phyloP scores from a whole-genome alignment of 2,113 vertebrate species.

The Brevimyrus niger region DNA sequence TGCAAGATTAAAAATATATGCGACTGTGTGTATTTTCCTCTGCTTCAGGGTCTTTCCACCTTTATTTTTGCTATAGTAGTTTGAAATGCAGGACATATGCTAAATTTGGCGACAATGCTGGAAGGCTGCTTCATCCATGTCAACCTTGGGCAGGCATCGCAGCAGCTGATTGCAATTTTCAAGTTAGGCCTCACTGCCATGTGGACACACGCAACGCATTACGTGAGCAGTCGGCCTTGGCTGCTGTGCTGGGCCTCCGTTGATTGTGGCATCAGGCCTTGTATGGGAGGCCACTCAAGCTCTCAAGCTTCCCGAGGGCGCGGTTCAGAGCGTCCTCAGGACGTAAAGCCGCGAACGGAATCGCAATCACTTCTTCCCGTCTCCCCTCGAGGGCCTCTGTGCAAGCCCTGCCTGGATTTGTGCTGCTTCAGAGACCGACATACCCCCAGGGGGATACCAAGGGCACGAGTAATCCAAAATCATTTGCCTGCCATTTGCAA shows the following conservation, averaged over 20 bases:
- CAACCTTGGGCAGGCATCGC: not conserved
- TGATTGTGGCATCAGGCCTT: not conserved
- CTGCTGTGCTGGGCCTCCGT: not conserved
- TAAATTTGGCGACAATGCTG: not conserved
- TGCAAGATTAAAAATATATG: not conserved
- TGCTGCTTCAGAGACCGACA: not conserved
- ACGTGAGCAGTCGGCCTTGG: not conserved
- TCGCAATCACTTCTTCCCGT: not conserved
- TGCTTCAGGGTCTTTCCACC: not conserved
- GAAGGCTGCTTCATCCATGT: not conserved
- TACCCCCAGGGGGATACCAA: not conserved
- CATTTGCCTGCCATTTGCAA: not conserved
- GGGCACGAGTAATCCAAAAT: not conserved
- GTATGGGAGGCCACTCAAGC: not conserved
- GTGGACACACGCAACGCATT: too few relatives aligned
- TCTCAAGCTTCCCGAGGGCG: not conserved
- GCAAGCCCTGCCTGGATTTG: not conserved
- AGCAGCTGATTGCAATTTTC: slow-evolving; percentile 6
- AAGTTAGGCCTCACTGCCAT: not conserved
- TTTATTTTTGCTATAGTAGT: not conserved
- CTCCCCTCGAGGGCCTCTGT: not conserved
- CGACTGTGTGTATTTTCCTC: not conserved
- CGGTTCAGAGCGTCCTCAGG: not conserved
- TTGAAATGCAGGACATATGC: not conserved
- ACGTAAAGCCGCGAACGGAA: not conserved